Evolutionary conservation across 2,113 vertebrate genomes (phyloP).

Genomic region (Nothobranchius furzeri): DNA sequence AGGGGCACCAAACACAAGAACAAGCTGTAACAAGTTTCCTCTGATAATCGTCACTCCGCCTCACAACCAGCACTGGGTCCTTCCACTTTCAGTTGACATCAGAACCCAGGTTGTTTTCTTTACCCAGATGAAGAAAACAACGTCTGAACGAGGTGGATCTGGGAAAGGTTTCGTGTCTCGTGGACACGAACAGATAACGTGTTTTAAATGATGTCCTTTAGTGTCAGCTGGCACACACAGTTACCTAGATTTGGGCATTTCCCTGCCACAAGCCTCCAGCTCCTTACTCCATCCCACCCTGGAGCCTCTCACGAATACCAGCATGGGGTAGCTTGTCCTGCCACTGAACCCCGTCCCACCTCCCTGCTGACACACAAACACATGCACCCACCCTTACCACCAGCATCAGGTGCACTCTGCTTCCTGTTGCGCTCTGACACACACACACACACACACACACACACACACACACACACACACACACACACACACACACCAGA

Average conservation of each 20-base stretch:
- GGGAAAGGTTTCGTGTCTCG: not conserved
- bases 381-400: slow-evolving; percentile 60
- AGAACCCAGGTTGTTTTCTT: slow-evolving; percentile 2
- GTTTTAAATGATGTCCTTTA: not conserved
- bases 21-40: too few species aligned
- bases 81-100: too few species aligned
- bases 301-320: slow-evolving; percentile 82
- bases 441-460: not conserved
- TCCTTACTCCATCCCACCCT: slow-evolving; percentile 38
- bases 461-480: too few species aligned
- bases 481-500: slow-evolving; percentile 4
- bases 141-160: not conserved
- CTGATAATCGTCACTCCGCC: too few species aligned
- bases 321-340: slow-evolving; percentile 75
- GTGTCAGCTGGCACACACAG: slow-evolving; percentile 18
- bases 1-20: too few species aligned
- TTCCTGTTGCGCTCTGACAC: slow-evolving; percentile 63
- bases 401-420: slow-evolving; percentile 52
- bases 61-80: too few species aligned
- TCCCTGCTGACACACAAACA: slow-evolving; percentile 43
- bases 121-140: not conserved
- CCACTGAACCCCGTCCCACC: slow-evolving; percentile 77
- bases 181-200: not conserved
- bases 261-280: slow-evolving; percentile 8
- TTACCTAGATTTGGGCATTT: slow-evolving; percentile 37